These are phyloP conservation scores for Crematogaster levior DNA, from an alignment of 2,888 invertebrate genomes.

Conservation along the genomic window DNA sequence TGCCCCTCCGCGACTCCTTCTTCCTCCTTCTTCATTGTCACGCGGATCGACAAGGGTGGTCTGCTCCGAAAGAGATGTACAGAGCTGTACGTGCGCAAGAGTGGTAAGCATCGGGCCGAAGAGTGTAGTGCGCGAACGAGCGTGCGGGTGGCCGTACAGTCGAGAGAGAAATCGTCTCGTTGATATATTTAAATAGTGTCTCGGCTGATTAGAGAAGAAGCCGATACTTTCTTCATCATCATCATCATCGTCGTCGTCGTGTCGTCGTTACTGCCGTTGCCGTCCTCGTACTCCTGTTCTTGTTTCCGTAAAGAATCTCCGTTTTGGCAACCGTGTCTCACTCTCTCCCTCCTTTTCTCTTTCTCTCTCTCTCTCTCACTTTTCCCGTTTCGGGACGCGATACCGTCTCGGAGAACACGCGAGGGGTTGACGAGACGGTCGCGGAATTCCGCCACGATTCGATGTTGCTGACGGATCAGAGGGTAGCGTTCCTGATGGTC, in stretches of 20 bases:
- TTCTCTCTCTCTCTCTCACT: slow-evolving; percentile 34
- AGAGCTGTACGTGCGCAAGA: slow-evolving; percentile 19
- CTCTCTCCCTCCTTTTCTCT: background rate
- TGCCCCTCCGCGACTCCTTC: slow-evolving; percentile 26
- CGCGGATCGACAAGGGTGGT: slow-evolving; percentile 25
- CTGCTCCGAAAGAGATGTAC: background rate
- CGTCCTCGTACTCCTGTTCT: slow-evolving; percentile 51
- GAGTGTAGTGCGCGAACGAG: slow-evolving; percentile 42
- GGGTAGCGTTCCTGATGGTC: slow-evolving; percentile 1
- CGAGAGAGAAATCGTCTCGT: slow-evolving; percentile 54
- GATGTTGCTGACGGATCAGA: slow-evolving; percentile 30
- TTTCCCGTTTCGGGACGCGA: slow-evolving; percentile 70
- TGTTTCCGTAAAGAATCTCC: slow-evolving; percentile 13
- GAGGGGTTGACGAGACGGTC: slow-evolving; percentile 15
- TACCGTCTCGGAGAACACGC: slow-evolving; percentile 39
- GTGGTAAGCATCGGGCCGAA: slow-evolving; percentile 20
- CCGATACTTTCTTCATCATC: slow-evolving; percentile 64
- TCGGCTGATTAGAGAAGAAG: slow-evolving; percentile 70
- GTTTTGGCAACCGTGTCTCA: background rate
- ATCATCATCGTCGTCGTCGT: slow-evolving; percentile 35
- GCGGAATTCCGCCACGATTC: slow-evolving; percentile 33
- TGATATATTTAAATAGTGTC: slow-evolving; percentile 75
- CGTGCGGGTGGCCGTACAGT: slow-evolving; percentile 37
- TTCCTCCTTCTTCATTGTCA: background rate
- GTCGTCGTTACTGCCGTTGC: background rate